phyloP scores from a whole-genome alignment of 2,113 vertebrate species.

The Orycteropus afer region DNA sequence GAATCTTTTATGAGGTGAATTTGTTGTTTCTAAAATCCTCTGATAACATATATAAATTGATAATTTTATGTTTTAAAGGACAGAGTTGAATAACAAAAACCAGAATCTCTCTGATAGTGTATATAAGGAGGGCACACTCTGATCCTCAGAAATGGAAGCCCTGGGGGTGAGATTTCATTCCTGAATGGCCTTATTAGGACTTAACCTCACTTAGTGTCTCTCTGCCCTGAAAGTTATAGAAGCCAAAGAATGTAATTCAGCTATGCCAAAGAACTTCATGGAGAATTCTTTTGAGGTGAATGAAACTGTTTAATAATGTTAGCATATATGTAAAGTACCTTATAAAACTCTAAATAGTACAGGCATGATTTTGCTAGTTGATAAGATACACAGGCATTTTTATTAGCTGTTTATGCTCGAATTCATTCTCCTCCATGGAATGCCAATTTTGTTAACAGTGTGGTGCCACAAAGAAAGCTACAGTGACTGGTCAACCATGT shows the following conservation, averaged over 20 bases:
- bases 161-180: neutral
- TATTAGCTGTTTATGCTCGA: constrained; percentile 38
- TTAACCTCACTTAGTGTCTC: neutral
- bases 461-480: constrained; percentile 17
- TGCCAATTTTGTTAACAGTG: constrained; percentile 36
- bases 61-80: constrained; percentile 44
- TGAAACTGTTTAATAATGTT: constrained; percentile 2
- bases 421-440: neutral
- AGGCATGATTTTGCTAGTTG: constrained; percentile 2
- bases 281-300: constrained; percentile 34
- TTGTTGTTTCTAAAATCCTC: constrained; percentile 22
- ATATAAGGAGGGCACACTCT: neutral
- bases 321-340: neutral
- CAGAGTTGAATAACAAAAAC: neutral
- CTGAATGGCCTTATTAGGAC: neutral
- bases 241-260: neutral
- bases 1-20: constrained; percentile 1
- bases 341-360: neutral
- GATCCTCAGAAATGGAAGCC: neutral
- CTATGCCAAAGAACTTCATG: neutral
- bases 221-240: neutral
- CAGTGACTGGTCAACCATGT: constrained; percentile 39
- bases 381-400: constrained; percentile 30
- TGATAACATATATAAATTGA: neutral
- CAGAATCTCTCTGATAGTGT: neutral